Conservation (phyloP, 2,888 invertebrate species). For the Gymnoscelis rufifasciata region DNA sequence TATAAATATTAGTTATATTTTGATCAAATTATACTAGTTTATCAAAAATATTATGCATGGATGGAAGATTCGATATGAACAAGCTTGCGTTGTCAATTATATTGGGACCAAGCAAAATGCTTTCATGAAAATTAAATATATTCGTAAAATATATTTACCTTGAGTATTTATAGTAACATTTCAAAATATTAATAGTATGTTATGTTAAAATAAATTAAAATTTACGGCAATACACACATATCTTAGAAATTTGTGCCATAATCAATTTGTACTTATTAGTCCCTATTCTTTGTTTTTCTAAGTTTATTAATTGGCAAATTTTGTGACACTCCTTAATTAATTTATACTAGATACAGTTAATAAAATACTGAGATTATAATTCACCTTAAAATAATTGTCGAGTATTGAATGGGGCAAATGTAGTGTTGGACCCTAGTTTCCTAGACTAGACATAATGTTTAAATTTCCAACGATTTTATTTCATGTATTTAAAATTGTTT, state of each 20-base stretch:
- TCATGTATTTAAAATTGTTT: no score
- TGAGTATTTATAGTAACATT: no score
- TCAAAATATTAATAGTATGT: no score
- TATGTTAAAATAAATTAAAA: no score
- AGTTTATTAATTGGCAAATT: constrained; percentile 5
- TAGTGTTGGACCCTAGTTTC: constrained; percentile 22
- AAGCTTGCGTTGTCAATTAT: not conserved
- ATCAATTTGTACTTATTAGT: constrained; percentile 26
- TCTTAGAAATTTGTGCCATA: constrained; percentile 15
- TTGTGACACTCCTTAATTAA: not conserved
- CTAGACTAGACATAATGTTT: no score
- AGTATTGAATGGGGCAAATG: constrained; percentile 19
- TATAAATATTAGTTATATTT: no score
- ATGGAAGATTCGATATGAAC: constrained; percentile 1
- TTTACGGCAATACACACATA: not conserved
- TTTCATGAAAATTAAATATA: no score
- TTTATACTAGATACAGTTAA: not conserved
- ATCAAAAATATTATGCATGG: not conserved
- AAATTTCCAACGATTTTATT: no score
- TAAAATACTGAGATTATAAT: constrained; percentile 4
- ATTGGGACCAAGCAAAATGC: no score
- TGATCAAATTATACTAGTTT: no score
- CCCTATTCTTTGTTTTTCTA: not conserved
- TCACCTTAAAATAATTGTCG: not conserved
- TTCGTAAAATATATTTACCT: no score